Evolutionary conservation across 2,113 vertebrate genomes (phyloP), one percentile per base, ranked within the genome.

Genomic region (Rostratula benghalensis): DNA sequence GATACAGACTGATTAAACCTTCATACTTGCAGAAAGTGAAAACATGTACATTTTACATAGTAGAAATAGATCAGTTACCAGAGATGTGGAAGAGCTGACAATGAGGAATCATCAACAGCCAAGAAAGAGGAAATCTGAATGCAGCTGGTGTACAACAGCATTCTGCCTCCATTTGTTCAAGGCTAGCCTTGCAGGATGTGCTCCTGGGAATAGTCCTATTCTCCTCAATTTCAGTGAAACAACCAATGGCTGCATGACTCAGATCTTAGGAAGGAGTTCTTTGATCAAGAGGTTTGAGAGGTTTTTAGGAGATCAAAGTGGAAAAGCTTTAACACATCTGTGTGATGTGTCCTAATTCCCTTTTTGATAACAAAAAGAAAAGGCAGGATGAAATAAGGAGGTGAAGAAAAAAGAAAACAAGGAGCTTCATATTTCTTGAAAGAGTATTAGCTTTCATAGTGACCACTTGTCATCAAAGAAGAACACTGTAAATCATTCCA

Each of bases 261-360:
- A 57, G 41, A 65, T 87, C 64, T 69, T 75, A 64, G 70, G 63
- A 87, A 87, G 20, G 39, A 85, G 69, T 56, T 82, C 88, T 96
- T 94, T 93, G 87, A 95, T 90, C 84, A 79, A 75, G 63, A 93
- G 28, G 31, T 93, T 87, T 79, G 50, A 93, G 80, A 91, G 48
- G 9, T 90, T 89, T 94, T 91, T 92, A 76, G 37, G 79, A 95
- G 80, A 96, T 95, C 83, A 96, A 95, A 97, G 90, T 84, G 28
- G 53, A 91, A 92, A 84, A 89, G 69, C 69, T 92, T 92, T 95
- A 97, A 75, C 73, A 61, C 35, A 69, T 79, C 51, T 81, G 11
- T 92, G 69, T 94, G 94, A 89, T 73, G 57, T 91, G 57, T 28
- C n/a, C 45, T 89, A 93, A 95, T 91, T 93, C 73, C 37, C 43